Conservation (phyloP, 2,113 vertebrate genomes). For the Leptobrachium ailaonicum region DNA sequence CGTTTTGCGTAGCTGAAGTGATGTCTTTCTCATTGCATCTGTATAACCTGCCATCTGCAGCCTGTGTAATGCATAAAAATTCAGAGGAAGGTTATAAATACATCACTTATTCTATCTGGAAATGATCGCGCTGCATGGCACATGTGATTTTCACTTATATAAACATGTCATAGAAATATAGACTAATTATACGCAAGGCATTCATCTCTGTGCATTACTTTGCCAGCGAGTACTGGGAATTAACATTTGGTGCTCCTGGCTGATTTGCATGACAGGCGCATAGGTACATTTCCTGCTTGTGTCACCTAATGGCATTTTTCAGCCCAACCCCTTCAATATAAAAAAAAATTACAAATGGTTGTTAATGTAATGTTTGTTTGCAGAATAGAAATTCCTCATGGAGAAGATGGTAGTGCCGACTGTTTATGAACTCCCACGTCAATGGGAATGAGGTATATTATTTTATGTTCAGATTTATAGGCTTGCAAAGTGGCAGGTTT, state of each 20-base stretch:
- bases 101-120: neutral
- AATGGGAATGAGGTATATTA: too few relatives aligned
- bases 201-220: neutral
- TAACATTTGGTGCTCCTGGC: neutral
- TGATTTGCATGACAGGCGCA: neutral
- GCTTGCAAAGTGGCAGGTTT: too few relatives aligned
- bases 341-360: too few relatives aligned
- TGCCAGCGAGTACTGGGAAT: neutral
- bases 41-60: neutral
- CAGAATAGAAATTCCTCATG: too few relatives aligned
- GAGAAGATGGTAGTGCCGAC: too few relatives aligned
- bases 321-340: too few relatives aligned
- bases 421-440: too few relatives aligned
- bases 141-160: neutral
- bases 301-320: too few relatives aligned
- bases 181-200: constrained; percentile 4
- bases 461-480: too few relatives aligned
- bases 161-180: neutral
- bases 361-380: too few relatives aligned
- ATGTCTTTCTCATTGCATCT: neutral
- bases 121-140: neutral
- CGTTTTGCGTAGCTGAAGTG: neutral
- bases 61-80: neutral
- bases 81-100: constrained; percentile 5
- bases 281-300: neutral